Conservation (phyloP, 2,888 invertebrate genomes). For the Sinopyrophorus schimmeli region DNA sequence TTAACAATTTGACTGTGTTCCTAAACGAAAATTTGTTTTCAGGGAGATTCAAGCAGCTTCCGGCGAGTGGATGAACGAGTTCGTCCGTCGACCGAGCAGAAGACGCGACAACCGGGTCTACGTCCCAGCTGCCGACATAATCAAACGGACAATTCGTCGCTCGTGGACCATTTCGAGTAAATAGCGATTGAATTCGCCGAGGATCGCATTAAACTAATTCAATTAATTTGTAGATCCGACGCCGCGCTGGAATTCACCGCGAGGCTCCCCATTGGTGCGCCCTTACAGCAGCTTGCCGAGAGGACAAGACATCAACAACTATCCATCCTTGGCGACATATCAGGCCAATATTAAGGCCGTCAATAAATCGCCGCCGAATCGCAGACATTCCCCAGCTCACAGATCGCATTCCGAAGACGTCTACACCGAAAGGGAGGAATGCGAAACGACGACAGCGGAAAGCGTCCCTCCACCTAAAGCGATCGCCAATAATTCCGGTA, state of each 20-base stretch:
- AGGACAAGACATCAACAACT: conserved; percentile 56
- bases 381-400: conserved; percentile 37
- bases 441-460: conserved; percentile 9
- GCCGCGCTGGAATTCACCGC: conserved; percentile 58
- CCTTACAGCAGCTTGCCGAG: conserved; percentile 65
- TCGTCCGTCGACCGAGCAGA: conserved; percentile 59
- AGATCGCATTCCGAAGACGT: conserved; percentile 52
- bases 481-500: conserved; percentile 11
- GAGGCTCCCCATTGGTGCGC: conserved; percentile 61
- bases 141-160: conserved; percentile 67
- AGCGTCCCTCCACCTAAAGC: conserved; percentile 10
- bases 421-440: conserved; percentile 40
- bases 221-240: conserved; percentile 56
- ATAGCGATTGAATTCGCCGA: no score
- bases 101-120: conserved; percentile 57
- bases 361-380: conserved; percentile 19
- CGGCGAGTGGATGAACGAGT: conserved; percentile 72
- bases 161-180: conserved; percentile 76
- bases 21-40: no score
- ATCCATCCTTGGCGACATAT: conserved; percentile 49
- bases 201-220: background rate
- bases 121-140: conserved; percentile 64
- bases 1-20: no score
- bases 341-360: conserved; percentile 29
- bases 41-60: conserved; percentile 71